Evolutionary conservation across 2,888 invertebrate genomes (phyloP), one percentile per base, ranked within the genome.

Genomic region (Hypercompe scribonia): DNA sequence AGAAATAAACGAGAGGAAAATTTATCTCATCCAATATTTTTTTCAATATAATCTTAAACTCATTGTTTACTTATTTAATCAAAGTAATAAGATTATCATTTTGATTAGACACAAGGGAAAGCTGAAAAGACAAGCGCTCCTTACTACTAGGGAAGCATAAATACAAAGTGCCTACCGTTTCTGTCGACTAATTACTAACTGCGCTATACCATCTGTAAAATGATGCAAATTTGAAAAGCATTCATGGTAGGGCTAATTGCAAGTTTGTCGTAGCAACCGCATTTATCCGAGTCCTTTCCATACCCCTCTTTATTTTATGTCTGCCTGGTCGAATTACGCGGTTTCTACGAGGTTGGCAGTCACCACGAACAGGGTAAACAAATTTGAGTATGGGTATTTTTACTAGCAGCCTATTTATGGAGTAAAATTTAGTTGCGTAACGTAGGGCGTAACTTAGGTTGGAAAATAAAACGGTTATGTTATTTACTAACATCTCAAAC

Each of bases 151-250:
- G 87, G 84, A 80, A 88, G 88, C 87, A 91, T 92, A 91, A 91
- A 92, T 89, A 91, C 89, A 86, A 88, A 90, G 91, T 87, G 89
- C 87, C 86, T 84, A 88, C 84, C 85, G 87, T 84, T 86, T 83
- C 88, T 80, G 85, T 81, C 81, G 83, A 86, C 88, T 92, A 92
- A 93, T 94, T 93, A 91, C 90, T 81, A 81, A 84, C 84, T 81
- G 87, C 85, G 84, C 85, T 31, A 28, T 61, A 84, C 78, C 79
- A 78, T 74, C 73, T 78, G 84, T 84, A 88, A 88, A 88, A 87
- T 86, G 87, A 90, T 90, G 90, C 91, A 90, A 90, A 93, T 92
- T 91, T 89, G 86, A 89, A 90, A 90, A 90, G 91, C 89, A 88
- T 90, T 90, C 81, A 86, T 83, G 85, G 87, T 83, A 76, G 79